Base-by-base conservation (phyloP, 2,113 vertebrate species). In the Urocolius indicus region DNA sequence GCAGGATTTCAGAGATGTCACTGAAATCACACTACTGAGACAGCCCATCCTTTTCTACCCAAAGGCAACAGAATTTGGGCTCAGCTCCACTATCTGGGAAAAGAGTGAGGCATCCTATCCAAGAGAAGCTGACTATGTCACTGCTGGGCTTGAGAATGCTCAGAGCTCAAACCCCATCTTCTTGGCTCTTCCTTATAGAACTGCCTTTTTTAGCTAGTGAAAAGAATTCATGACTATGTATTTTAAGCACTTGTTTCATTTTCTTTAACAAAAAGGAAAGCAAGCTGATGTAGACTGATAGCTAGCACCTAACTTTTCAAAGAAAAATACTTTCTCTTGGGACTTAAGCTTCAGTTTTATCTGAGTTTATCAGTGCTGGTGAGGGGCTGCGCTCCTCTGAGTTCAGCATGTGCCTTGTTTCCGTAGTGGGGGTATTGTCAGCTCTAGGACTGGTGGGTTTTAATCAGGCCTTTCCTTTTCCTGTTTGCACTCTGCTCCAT, bases 391-490 rank as follows among this genome's bases (percentile, higher is more conserved):
- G 72, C 72, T 78, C 3, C 88, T 59, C 77, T 1, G 2, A 41
- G 75, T 82, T 51, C 61, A 18, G 57, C 7, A 0, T 10, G 43
- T 13, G 51, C 89, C 65, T 46, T 13, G 61, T 88, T 95, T 78
- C 73, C 4, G 0, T 48, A 6, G 46, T 0, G 2, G 61, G 82
- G 88, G 46, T 4, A 72, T 89, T 5, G 0, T 18, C 88, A 69
- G 82, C 87, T 59, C 10, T 26, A 45, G 83, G 59, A 69, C 20
- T 51, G 73, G 41, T 85, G 73, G 90, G 58, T 88, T 90, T 91
- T 91, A 96, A 96, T 94, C 91, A 80, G 94, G 87, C 76, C 93
- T 92, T 94, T 95, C 95, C 89, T 94, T 67, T 96, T 95, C 87
- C 95, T 84, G 89, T 94, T 86, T 95, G 89, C 89, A 82, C 90